Evolutionary conservation across 2,113 vertebrate genomes (phyloP), one percentile per base, ranked within the genome.

Genomic region (Tachuris rubrigastra): DNA sequence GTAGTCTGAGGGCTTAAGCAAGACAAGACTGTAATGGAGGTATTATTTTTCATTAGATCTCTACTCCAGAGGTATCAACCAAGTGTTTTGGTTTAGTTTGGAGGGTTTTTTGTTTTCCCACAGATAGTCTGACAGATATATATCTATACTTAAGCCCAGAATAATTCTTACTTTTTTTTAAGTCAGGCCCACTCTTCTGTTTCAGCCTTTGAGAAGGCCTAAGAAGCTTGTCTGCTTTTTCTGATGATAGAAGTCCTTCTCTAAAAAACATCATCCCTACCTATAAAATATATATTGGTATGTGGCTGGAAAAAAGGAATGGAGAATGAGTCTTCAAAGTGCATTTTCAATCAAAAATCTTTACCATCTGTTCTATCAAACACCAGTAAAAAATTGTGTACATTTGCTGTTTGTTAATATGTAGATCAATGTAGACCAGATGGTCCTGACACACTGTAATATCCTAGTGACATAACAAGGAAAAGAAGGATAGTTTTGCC

Each of bases 61-160:
- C 25, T 77, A 6, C 30, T 81, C 15, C 11, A 44, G 28, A 82
- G 15, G 31, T 44, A 27, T 53, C 33, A 67, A 10, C 22, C 23
- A 33, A 63, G 25, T 60, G 28, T 3, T 68, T 72, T 46, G 14
- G 12, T 42, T 79, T n/a, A 14, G 3, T 11, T 71, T 44, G 27
- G 6, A 5, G 2, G 2, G 5, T 5, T 20, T 50, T 46, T 41
- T 60, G 21, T 67, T 84, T 66, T 37, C 14, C 52, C 14, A 44
- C 41, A 42, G 39, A 12, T 37, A 77, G 7, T n/a, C 35, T 59
- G 44, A 28, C 49, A 81, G 44, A 71, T 22, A n/a, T 0, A 0
- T 53, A 24, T 33, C 39, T 65, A 15, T 53, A 66, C 50, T 30
- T 76, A 30, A 37, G 6, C 27, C 77, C 31, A 60, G n/a, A 76